phyloP scores from a whole-genome alignment of 2,113 vertebrate species.

The Pelusios castaneus region DNA sequence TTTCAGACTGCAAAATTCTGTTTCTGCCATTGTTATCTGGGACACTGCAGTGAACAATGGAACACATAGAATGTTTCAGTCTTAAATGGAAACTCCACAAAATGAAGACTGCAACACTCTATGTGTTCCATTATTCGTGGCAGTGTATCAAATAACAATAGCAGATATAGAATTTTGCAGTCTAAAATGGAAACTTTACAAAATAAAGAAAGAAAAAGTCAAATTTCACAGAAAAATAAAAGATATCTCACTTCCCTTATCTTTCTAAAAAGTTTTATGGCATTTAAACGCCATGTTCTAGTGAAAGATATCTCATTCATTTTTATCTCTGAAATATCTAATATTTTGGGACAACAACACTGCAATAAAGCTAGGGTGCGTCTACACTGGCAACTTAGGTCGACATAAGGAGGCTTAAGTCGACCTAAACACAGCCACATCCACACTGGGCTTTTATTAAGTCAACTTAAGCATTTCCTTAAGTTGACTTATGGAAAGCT shows the following conservation, averaged over 20 bases:
- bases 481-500: too few species aligned
- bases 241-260: background rate
- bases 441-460: too few species aligned
- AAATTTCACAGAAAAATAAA: background rate
- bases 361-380: too few species aligned
- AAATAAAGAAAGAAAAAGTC: background rate
- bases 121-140: background rate
- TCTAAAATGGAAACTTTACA: background rate
- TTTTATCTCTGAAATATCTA: background rate
- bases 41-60: too few species aligned
- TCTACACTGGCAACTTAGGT: too few species aligned
- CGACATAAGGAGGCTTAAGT: too few species aligned
- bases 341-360: background rate
- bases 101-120: background rate
- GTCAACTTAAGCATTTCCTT: too few species aligned
- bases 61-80: too few species aligned
- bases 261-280: background rate
- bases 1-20: background rate
- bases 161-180: background rate
- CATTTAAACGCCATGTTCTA: background rate
- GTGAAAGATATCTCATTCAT: background rate
- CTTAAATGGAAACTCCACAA: too few species aligned
- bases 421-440: too few species aligned
- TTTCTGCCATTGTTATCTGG: too few species aligned
- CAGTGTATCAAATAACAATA: background rate